These are phyloP conservation scores for Tyria jacobaeae DNA, from an alignment of 2,888 invertebrate genomes.

Conservation along the genomic window DNA sequence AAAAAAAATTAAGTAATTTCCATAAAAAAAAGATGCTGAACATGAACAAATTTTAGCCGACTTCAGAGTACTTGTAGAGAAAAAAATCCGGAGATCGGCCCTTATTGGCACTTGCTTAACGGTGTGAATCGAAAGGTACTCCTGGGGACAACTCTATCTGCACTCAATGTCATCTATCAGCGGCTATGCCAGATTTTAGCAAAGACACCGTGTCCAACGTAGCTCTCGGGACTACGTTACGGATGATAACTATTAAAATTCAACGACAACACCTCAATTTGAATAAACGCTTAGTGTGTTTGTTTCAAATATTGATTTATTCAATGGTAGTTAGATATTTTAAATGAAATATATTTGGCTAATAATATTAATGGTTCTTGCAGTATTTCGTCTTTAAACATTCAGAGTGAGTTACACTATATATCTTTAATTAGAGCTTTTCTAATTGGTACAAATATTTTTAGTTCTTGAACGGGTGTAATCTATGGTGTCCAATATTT, in stretches of 20 bases:
- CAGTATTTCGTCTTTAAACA: too few relatives aligned
- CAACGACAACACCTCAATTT: constrained; percentile 43
- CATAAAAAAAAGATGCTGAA: not conserved
- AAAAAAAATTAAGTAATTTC: too few relatives aligned
- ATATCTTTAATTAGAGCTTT: too few relatives aligned
- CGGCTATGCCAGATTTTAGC: constrained; percentile 70
- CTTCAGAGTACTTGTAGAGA: constrained; percentile 52
- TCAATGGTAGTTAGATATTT: not conserved
- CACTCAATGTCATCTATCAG: constrained; percentile 81
- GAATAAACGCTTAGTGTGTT: constrained; percentile 22
- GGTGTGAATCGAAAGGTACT: constrained; percentile 76
- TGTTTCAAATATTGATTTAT: constrained; percentile 5
- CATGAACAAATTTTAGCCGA: constrained; percentile 31
- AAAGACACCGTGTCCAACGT: constrained; percentile 69
- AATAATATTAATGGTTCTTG: not conserved
- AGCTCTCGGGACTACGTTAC: constrained; percentile 67
- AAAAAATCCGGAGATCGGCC: constrained; percentile 69
- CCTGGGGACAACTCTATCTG: constrained; percentile 80
- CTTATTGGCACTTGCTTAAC: constrained; percentile 82
- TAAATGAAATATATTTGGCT: not conserved
- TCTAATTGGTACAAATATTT: too few relatives aligned
- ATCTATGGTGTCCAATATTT: too few relatives aligned
- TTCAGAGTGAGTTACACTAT: too few relatives aligned
- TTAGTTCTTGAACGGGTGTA: too few relatives aligned
- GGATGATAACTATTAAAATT: constrained; percentile 61